phyloP scores from a whole-genome alignment of 2,888 invertebrate genomes.

The Orthosia gracilis region DNA sequence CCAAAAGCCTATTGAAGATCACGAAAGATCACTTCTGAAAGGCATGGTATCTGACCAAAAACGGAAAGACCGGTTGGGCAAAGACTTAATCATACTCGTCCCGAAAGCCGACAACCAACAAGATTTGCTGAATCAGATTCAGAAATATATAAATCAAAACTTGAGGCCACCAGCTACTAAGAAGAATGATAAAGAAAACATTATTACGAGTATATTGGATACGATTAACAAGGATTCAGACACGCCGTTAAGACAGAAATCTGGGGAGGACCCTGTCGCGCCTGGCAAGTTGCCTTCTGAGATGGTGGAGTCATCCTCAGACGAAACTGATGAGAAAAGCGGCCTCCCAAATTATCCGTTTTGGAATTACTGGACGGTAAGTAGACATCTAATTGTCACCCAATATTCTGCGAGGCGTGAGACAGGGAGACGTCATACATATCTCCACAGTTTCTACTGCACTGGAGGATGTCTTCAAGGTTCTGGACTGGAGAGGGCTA shows the following conservation, averaged over 20 bases:
- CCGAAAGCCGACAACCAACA: background rate
- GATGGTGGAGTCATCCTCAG: fast-evolving
- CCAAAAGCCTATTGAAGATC: conserved; percentile 43
- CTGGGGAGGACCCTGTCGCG: conserved; percentile 38
- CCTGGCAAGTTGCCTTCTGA: conserved; percentile 4
- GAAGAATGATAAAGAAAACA: background rate
- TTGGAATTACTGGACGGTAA: conserved; percentile 80
- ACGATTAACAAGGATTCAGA: background rate
- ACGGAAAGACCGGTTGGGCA: background rate
- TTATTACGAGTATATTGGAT: conserved; percentile 8
- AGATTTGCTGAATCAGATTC: conserved; percentile 19
- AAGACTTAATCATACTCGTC: conserved; percentile 28
- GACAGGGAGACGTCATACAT: no score
- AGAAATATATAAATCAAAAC: conserved; percentile 3
- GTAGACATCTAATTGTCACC: background rate
- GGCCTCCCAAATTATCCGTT: conserved; percentile 58
- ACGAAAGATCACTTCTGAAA: conserved; percentile 23
- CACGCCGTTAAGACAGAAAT: conserved; percentile 10
- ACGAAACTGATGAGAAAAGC: background rate
- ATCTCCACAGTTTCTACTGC: no score
- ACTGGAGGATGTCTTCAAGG: no score
- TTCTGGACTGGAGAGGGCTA: no score
- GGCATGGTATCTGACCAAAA: conserved; percentile 27
- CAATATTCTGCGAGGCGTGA: no score
- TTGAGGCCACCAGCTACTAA: background rate